Conservation (phyloP, 2,888 invertebrate genomes). For the Brachyptera putata region DNA sequence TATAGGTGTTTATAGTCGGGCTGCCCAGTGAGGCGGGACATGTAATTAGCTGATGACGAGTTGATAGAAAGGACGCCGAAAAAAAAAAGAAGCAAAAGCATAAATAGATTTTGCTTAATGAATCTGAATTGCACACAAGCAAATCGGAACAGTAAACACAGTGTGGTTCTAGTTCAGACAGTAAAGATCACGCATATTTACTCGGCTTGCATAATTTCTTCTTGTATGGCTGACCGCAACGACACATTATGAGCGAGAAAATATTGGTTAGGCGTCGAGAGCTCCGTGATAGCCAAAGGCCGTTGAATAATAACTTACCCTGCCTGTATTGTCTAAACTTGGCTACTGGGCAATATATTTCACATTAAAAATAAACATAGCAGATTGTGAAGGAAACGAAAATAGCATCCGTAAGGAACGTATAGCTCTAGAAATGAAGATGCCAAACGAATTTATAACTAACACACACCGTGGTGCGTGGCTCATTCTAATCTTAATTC, state of each 20-base stretch:
- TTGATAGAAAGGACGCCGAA: no score
- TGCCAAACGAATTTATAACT: neutral
- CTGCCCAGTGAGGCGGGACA: no score
- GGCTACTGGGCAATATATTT: slow-evolving; percentile 22
- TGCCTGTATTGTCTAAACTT: slow-evolving; percentile 29
- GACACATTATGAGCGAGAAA: neutral
- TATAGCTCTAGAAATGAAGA: neutral
- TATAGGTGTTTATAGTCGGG: no score
- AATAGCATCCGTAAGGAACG: neutral
- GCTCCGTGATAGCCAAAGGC: neutral
- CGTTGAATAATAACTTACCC: slow-evolving; percentile 14
- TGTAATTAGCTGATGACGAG: no score
- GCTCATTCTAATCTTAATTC: slow-evolving; percentile 6
- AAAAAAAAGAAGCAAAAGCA: neutral
- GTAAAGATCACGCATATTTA: neutral
- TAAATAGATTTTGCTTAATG: slow-evolving; percentile 12
- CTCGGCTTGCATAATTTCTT: neutral
- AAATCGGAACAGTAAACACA: slow-evolving; percentile 1
- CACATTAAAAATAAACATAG: slow-evolving; percentile 17
- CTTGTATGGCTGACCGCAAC: neutral
- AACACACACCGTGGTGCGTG: neutral
- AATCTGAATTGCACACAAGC: slow-evolving; percentile 10
- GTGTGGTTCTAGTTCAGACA: neutral
- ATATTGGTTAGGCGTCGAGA: neutral
- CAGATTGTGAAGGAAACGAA: slow-evolving; percentile 7